Percentiles rank a stretch among this genome's conserved stretches.
Conservation (phyloP, 2,797 vertebrate genomes). For the Coracias cyanogaster region DNA sequence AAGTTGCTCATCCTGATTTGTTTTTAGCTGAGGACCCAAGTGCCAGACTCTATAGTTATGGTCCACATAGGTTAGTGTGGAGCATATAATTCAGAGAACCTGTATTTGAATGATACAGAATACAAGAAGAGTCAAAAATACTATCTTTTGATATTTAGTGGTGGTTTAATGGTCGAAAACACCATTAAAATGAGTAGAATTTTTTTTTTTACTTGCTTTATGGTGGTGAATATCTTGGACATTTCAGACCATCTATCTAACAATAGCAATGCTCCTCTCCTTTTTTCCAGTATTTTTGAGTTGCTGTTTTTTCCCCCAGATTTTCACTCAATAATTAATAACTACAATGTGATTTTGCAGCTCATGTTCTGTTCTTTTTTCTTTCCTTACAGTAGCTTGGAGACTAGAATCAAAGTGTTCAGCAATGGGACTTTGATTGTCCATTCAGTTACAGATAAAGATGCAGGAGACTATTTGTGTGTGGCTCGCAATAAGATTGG, state of each 20-base stretch:
- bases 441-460: conserved; percentile 85
- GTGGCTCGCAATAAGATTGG: conserved; percentile 91
- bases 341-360: background rate
- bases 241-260: background rate
- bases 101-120: background rate
- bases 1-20: background rate
- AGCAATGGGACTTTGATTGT: conserved; percentile 88
- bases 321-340: background rate
- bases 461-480: conserved; percentile 92
- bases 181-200: background rate
- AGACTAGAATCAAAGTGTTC: conserved; percentile 87
- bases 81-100: background rate
- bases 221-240: background rate
- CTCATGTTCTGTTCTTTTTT: background rate
- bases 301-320: background rate
- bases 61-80: background rate
- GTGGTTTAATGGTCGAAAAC: background rate
- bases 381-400: conserved; percentile 78
- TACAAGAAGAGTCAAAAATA: background rate
- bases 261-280: rapidly evolving
- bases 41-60: background rate
- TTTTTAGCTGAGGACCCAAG: background rate
- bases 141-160: background rate
- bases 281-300: background rate
- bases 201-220: background rate